Evolutionary conservation across 2,113 vertebrate species (phyloP).

Genomic region (Psittacus erithacus): DNA sequence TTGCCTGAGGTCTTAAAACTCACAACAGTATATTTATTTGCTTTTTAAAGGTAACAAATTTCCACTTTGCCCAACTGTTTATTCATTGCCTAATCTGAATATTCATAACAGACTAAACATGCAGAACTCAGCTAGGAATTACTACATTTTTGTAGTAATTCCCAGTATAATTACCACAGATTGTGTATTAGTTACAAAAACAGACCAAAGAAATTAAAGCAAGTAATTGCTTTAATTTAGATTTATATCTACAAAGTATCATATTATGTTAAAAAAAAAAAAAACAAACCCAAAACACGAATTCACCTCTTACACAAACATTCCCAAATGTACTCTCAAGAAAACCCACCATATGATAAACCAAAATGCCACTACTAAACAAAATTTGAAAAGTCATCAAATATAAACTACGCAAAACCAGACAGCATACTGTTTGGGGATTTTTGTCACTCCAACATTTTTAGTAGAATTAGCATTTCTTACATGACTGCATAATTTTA

Average conservation of each 20-base stretch:
- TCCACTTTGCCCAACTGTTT: conserved; percentile 9
- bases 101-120: conserved; percentile 33
- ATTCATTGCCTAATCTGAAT: conserved; percentile 49
- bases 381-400: background rate
- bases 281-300: background rate
- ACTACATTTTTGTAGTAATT: background rate
- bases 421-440: accelerated
- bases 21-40: background rate
- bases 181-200: background rate
- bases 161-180: background rate
- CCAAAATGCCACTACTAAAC: background rate
- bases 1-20: background rate
- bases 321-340: background rate
- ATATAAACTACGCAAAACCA: background rate
- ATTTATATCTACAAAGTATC: background rate
- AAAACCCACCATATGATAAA: background rate
- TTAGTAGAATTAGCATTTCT: background rate
- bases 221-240: background rate
- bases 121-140: background rate
- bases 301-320: background rate
- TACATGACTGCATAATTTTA: background rate
- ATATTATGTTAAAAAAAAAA: background rate
- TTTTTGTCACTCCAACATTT: background rate
- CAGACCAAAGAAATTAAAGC: background rate
- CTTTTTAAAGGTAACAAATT: background rate